Evolutionary conservation across 64 coral and sea anemone species (phyloP), one percentile per base, ranked within the genome.

Genomic region (Stichodactyla helianthus): DNA sequence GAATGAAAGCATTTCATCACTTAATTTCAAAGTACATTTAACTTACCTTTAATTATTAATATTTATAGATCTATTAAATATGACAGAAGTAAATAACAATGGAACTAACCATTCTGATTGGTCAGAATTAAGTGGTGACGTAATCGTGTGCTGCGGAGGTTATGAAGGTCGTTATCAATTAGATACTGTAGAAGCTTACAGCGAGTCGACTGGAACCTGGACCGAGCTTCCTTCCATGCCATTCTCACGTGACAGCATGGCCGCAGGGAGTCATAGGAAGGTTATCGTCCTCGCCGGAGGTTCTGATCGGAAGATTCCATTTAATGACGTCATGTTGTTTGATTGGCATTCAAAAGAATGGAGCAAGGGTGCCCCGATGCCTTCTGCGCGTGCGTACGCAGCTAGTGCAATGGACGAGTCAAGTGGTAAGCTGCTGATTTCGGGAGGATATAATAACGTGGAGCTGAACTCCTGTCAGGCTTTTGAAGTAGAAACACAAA

Each of bases 121-220:
- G 83, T 60, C 83, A 31, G 53, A 35, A 18, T 16, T 93, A 27
- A 84, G 61, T 85, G 91, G 91, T 55, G 91, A 93, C 74, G 83
- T 93, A 50, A 93, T 93, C 18, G 83, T 93, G 22, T 89, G 87
- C 83, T 89, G 91, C 55, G 91, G 91, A 1, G 91, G 91, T 0
- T 93, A 89, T 23, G 83, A 93, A 20, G 91, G 91, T 2, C 55
- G 82, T 16, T 89, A 61, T 86, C 87, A 89, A 27, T 53, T 89
- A 12, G 87, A 93, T 53, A 68, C 82, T 19, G 91, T 89, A 10
- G 91, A 93, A 71, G 86, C 87, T 52, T 93, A 89, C 54, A 89
- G 71, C 44, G 20, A 85, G 52, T 85, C 51, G 22, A 85, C 71
- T 6, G 76, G 58, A 53, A 59, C 23, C 7, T 93, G 91, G 91